Evolutionary conservation across 2,113 vertebrate genomes (phyloP), one percentile per base, ranked within the genome.

Genomic region (Micromys minutus): DNA sequence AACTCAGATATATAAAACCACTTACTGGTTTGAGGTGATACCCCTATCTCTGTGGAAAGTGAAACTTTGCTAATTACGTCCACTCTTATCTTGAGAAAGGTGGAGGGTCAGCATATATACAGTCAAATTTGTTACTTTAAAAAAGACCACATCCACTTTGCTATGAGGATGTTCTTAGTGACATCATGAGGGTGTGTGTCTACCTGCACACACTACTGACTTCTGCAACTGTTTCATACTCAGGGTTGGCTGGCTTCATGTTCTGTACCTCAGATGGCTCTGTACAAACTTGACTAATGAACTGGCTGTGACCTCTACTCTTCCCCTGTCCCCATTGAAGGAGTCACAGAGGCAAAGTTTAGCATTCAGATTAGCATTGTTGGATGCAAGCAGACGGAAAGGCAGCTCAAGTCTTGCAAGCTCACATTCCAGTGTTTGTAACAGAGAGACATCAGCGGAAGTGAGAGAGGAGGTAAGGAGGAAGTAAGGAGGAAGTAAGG

Each of bases 41-140:
- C 57, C 13, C 39, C 24, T 31, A 91, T 47, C 57, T 91, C 69
- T 84, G 55, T 57, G 24, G 72, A 91, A 93, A 96, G 42, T 2
- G 57, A 7, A 87, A 83, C 13, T n/a, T 47, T 47, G 9, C 31
- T 79, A 79, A 34, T 6, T 77, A 94, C 94, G 10, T 71, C 57
- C 63, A 89, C 87, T 47, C 26, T 26, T 88, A 77, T 90, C 52
- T 93, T 94, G 16, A 97, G 92, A 98, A 97, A 87, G 97, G 95
- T 45, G 92, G 97, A 96, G 12, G 74, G 67, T 93, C 19, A 42
- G 29, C 50, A 83, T 50, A 88, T 72, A 63, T 39, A 69, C 29
- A 77, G 80, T 47, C 86, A 47, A 91, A 96, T 97, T 69, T 95
- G 95, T 81, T 85, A 91, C 7, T 83, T 31, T 61, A 31, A 61